Conservation (phyloP, 2,797 vertebrate genomes). For the Thamnophis elegans region DNA sequence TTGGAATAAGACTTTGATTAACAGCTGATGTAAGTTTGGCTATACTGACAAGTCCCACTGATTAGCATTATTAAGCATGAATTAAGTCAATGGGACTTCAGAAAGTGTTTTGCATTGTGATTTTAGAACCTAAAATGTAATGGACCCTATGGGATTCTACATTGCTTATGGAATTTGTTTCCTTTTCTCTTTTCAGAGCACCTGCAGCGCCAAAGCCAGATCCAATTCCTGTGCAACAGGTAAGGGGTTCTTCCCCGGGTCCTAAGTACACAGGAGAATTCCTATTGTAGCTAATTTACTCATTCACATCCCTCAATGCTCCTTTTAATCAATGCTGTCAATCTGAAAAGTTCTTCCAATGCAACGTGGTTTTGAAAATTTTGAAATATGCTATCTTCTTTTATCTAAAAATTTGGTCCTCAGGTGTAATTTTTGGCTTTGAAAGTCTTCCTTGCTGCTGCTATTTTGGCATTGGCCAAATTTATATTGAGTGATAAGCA, state of each 20-base stretch:
- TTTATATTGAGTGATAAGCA: too few species aligned
- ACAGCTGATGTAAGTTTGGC: not conserved
- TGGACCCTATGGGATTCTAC: not conserved
- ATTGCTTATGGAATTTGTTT: not conserved
- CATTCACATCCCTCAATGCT: conserved; percentile 37
- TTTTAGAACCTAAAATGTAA: not conserved
- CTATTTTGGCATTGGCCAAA: not conserved
- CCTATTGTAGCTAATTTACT: conserved; percentile 21
- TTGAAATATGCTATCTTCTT: not conserved
- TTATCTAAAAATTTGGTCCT: not conserved
- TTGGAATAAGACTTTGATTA: not conserved
- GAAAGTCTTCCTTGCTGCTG: not conserved
- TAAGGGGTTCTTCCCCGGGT: conserved; percentile 72
- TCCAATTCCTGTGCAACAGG: conserved; percentile 77
- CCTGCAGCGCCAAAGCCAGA: conserved; percentile 74
- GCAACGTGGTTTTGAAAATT: not conserved
- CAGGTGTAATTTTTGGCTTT: not conserved
- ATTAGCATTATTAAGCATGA: not conserved
- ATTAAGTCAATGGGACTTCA: not conserved
- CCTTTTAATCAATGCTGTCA: conserved; percentile 15
- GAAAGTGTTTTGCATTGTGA: not conserved
- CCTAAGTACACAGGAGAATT: not conserved
- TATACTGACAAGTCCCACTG: not conserved
- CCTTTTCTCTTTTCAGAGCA: conserved; percentile 74
- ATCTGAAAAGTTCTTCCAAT: conserved; percentile 36